Evolutionary conservation across 1,140 invertebrate species (phyloP), one percentile per base, ranked within the genome.

Genomic region (Drosophila busckii): DNA sequence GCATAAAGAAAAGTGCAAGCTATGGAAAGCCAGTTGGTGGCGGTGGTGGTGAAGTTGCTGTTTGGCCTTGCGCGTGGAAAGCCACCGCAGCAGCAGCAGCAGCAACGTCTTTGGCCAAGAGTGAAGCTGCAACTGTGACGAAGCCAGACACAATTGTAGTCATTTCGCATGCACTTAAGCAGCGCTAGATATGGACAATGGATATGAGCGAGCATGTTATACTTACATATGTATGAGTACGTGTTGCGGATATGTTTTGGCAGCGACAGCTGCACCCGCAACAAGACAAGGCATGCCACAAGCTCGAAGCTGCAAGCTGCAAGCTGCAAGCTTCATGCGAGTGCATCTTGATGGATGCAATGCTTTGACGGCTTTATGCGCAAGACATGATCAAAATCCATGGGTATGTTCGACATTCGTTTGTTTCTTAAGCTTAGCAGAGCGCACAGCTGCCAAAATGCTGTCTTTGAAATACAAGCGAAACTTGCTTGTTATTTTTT

Each of bases 51-150:
- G 42, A 3, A 10, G 40, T 25, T 38, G 44, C 13, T 15, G 16
- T 13, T 32, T 64, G 75, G 73, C 73, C 71, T 80, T 78, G 75
- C 53, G 68, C 35, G 15, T 60, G 65, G 58, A 58, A 73, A 45
- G n/a, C n/a, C n/a, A n/a, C n/a, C n/a, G n/a, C n/a, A n/a, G n/a
- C 19, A 31, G 15, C 45, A 52, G 15, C 17, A 31, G 20, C 13
- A n/a, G 7, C 5, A n/a, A 12, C 23, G 7, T 23, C 9, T 22
- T 3, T 35, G 10, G 15, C n/a, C n/a, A n/a, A n/a, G n/a, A n/a
- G n/a, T n/a, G n/a, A n/a, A n/a, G n/a, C 45, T 45, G 59, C 26
- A 59, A 55, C 52, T 35, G 52, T 40, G 38, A 63, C 48, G 48
- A 44, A 41, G 28, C 15, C 40, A 65, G 28, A 68, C n/a, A n/a